Base-by-base conservation (phyloP, 2,888 invertebrate genomes). In the Morpho achilles region DNA sequence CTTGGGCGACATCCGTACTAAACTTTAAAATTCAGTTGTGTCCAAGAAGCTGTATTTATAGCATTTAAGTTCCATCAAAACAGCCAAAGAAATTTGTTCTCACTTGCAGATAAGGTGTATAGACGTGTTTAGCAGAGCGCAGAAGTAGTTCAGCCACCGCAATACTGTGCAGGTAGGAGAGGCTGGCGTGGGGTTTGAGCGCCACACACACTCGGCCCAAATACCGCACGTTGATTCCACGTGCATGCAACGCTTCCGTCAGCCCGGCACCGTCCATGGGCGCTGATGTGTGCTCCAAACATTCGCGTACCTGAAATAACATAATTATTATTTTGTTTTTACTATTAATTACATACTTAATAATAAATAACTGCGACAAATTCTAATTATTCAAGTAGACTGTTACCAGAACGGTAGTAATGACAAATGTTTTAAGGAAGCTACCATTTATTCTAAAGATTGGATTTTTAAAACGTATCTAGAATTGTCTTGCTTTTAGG, bases 181-280 rank as follows among this genome's bases (percentile, higher is more conserved):
- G 92, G 66, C 94, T 94, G 59, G 95, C 93, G 73, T 96, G 94
- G 77, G 96, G 94, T 1, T 92, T 87, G 53, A 99, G 88, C 79
- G 96, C 93, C 61, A 93, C 93, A 50, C 96, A 95, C 50, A 99
- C 95, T 89, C 97, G 96, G 52, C 99, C 99, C 67, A 99, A 92
- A 84, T 99, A 99, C 59, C 99, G 94, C 67, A 99, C 95, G 88
- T 99, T 99, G 74, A 99, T 98, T 68, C 99, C 99, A 66, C 97
- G 94, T 70, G 95, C 96, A 87, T 99, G 99, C 82, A 99, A 91
- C 7, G 97, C 96, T 82, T 99, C 98, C 0, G 97, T 95, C 62
- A 99, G 91, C 1, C 97, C 97, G 56, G 93, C 93, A 52, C 99
- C 99, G 89, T 99, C 99, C 94, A 99, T 97, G 0, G 98, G 98